These are phyloP conservation scores for Lasioglossum oenotherae DNA, from an alignment of 2,888 invertebrate genomes.

Conservation along the genomic window DNA sequence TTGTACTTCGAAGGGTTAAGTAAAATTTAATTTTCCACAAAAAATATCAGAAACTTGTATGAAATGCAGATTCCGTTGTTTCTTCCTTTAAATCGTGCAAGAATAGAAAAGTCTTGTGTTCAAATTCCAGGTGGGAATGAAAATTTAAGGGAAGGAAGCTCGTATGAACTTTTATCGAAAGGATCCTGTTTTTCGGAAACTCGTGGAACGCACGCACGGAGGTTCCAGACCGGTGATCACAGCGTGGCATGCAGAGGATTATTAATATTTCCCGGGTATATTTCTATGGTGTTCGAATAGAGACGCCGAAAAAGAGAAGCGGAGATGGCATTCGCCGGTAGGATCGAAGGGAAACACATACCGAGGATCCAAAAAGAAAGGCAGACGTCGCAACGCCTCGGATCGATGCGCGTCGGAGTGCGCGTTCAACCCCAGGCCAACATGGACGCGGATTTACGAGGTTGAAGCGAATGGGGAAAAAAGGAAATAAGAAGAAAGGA, in stretches of 20 bases:
- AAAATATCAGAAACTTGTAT: background rate
- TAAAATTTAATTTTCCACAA: background rate
- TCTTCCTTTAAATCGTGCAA: background rate
- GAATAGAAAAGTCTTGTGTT: background rate
- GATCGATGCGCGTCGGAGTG: conserved; percentile 80
- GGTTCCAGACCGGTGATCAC: background rate
- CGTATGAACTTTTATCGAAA: background rate
- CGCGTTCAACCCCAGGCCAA: conserved; percentile 78
- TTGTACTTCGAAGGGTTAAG: background rate
- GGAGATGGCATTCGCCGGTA: conserved; percentile 53
- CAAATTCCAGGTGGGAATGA: background rate
- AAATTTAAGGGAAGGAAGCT: background rate
- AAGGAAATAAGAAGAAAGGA: conserved; percentile 57
- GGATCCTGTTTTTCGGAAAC: background rate
- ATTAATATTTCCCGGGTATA: conserved; percentile 11
- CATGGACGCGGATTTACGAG: conserved; percentile 77
- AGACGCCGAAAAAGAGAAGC: conserved; percentile 31
- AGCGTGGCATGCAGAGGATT: background rate
- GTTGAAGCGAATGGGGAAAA: conserved; percentile 68
- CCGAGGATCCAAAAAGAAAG: conserved; percentile 76
- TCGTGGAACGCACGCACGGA: background rate
- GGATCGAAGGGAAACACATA: conserved; percentile 73
- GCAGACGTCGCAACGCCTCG: conserved; percentile 77
- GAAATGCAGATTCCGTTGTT: background rate
- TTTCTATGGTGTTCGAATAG: conserved; percentile 29